A percentile compares a stretch with the other conserved stretches of the same genome.
Conservation (phyloP, 1,140 invertebrate genomes). For the Macrostomum lignano region DNA sequence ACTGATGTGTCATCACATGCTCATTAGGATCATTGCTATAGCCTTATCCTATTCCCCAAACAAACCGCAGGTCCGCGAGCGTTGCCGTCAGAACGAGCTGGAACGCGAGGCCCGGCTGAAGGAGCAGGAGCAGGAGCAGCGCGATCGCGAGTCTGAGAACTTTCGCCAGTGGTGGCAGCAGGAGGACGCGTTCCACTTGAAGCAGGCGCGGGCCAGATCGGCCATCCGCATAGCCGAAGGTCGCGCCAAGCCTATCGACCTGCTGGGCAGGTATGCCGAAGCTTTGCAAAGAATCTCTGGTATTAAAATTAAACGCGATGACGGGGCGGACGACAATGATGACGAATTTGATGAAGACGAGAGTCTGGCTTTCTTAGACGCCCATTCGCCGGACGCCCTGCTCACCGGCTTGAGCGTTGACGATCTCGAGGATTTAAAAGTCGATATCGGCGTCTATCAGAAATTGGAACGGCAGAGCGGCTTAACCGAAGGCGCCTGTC, state of each 20-base stretch:
- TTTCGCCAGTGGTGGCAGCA: constrained; percentile 73
- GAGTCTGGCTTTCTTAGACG: no score
- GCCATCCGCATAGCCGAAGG: constrained; percentile 80
- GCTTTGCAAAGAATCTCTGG: no score
- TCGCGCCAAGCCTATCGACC: constrained; percentile 82
- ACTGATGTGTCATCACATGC: no score
- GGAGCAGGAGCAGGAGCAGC: constrained; percentile 35
- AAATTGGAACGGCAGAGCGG: no score
- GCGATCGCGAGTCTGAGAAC: constrained; percentile 72
- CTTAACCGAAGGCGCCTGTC: no score
- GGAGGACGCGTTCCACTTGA: constrained; percentile 36
- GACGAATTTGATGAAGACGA: no score
- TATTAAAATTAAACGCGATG: constrained; percentile 34
- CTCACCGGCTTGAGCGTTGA: constrained; percentile 44
- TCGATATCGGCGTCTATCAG: constrained; percentile 58
- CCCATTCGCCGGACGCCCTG: constrained; percentile 2
- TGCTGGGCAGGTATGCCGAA: constrained; percentile 73
- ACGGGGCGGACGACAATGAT: constrained; percentile 32
- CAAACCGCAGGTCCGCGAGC: no score
- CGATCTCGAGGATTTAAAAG: constrained; percentile 82
- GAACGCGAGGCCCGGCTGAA: not conserved
- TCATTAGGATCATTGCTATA: no score
- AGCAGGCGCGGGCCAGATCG: constrained; percentile 41
- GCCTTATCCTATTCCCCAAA: no score
- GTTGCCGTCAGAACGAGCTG: not conserved